Evolutionary conservation across 2,888 invertebrate genomes (phyloP).

Genomic region (Hedya salicella): DNA sequence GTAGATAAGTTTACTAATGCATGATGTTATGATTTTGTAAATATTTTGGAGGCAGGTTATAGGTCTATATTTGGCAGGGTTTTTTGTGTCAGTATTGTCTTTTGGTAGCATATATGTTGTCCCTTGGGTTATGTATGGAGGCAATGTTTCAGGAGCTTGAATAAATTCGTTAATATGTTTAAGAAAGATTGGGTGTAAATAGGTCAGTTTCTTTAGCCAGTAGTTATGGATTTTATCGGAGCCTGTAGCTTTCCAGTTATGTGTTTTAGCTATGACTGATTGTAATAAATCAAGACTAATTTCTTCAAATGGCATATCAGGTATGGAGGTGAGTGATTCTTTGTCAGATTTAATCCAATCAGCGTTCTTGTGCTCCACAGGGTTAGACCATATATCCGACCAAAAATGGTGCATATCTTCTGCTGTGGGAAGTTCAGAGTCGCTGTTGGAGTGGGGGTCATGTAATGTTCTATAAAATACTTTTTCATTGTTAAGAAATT

Average conservation of each 20-base stretch:
- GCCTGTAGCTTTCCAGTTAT: not conserved
- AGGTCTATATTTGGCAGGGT: not conserved
- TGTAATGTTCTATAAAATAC: not conserved
- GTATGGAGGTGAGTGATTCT: not conserved
- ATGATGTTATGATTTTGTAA: not conserved
- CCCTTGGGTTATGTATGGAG: not conserved
- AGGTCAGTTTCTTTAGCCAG: not conserved
- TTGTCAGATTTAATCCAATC: not conserved
- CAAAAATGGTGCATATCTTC: not conserved
- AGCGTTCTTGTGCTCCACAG: not conserved
- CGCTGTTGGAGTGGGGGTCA: not conserved
- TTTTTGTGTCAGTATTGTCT: too few species aligned
- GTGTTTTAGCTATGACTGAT: not conserved
- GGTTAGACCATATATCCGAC: not conserved
- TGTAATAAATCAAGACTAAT: not conserved
- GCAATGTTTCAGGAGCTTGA: not conserved
- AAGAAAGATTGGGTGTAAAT: not conserved
- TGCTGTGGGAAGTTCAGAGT: not conserved
- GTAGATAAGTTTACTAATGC: not conserved
- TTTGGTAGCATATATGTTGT: not conserved
- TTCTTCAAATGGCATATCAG: not conserved
- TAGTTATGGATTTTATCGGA: not conserved
- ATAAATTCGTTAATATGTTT: not conserved
- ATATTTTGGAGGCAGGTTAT: constrained; percentile 1
- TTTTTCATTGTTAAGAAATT: too few species aligned